Percentiles rank a stretch among this genome's conserved stretches.
Conservation (phyloP, 2,888 invertebrate genomes). For the Mongoloraphidia duomilia region DNA sequence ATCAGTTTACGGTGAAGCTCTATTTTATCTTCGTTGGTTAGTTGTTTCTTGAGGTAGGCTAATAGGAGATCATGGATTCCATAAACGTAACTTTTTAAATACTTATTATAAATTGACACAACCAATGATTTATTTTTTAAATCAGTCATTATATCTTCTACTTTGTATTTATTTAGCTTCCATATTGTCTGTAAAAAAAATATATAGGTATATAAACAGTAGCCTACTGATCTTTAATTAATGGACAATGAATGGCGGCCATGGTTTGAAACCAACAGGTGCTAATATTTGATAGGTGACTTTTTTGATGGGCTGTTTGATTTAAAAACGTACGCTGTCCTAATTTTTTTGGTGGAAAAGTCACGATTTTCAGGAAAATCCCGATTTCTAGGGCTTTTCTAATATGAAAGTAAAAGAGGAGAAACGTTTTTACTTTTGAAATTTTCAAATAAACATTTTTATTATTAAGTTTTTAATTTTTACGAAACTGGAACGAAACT, state of each 20-base stretch:
- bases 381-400: no score
- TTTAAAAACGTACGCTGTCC: not conserved
- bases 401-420: no score
- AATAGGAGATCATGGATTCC: constrained; percentile 56
- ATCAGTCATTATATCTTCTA: constrained; percentile 46
- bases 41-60: constrained; percentile 40
- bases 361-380: no score
- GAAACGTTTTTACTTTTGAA: no score
- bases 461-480: no score
- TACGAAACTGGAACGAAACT: no score
- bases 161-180: constrained; percentile 31
- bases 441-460: no score
- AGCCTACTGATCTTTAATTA: not conserved
- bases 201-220: constrained; percentile 6
- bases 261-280: no score
- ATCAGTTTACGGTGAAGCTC: constrained; percentile 43
- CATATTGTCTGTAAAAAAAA: constrained; percentile 31
- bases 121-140: constrained; percentile 52
- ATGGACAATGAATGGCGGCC: no score
- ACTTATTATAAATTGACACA: constrained; percentile 44
- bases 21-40: constrained; percentile 29
- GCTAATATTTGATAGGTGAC: no score
- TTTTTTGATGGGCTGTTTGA: no score
- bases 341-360: not conserved
- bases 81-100: constrained; percentile 46